These are phyloP conservation scores for Meloidogyne chitwoodi DNA, from an alignment of 1,140 invertebrate species.

Conservation along the genomic window DNA sequence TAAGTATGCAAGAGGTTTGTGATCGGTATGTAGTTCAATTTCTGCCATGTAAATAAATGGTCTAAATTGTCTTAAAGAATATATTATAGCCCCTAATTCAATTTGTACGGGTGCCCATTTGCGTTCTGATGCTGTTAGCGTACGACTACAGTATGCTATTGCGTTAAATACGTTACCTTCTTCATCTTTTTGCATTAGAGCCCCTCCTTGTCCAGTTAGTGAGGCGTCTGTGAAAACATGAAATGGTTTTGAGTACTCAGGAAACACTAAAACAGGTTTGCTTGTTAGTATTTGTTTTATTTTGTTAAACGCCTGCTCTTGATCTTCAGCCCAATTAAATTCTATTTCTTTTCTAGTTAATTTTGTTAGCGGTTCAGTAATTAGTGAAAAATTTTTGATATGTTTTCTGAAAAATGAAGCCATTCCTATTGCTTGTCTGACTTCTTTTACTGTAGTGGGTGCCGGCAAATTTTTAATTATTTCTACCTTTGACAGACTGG, in stretches of 20 bases:
- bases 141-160: slow-evolving; percentile 12
- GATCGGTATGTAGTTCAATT: slow-evolving; percentile 14
- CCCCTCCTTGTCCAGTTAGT: not conserved
- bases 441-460: not conserved
- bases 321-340: slow-evolving; percentile 6
- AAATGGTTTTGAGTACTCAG: slow-evolving; percentile 1
- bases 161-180: not conserved
- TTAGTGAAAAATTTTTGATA: slow-evolving; percentile 10
- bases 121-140: slow-evolving; percentile 4
- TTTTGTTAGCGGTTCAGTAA: slow-evolving; percentile 1
- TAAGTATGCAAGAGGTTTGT: slow-evolving; percentile 9
- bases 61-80: not conserved
- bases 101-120: not conserved
- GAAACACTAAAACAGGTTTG: slow-evolving; percentile 3
- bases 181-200: slow-evolving; percentile 8
- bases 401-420: not conserved
- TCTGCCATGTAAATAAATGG: not conserved
- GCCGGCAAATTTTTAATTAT: not conserved
- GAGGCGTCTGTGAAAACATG: slow-evolving; percentile 11
- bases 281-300: not conserved
- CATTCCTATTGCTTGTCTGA: slow-evolving; percentile 1
- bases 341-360: not conserved
- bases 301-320: not conserved
- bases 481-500: not conserved
- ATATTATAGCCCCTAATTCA: not conserved